Conservation (phyloP, 2,888 invertebrate genomes). For the Leptinotarsa rubiginosa region DNA sequence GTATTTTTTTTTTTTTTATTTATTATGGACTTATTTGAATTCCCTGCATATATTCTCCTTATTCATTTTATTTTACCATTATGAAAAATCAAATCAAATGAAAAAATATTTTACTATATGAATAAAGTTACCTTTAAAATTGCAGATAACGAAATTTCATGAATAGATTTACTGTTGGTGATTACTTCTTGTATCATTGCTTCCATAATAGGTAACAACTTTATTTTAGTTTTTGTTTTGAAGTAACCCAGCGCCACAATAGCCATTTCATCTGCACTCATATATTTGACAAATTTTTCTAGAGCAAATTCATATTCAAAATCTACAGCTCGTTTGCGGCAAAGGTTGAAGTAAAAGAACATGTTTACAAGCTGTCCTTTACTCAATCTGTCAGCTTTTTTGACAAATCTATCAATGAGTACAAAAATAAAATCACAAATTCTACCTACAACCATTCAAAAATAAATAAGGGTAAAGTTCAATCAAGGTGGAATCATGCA, state of each 20-base stretch:
- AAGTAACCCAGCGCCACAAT: constrained; percentile 83
- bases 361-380: constrained; percentile 75
- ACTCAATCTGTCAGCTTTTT: constrained; percentile 71
- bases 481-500: neutral
- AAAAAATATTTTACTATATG: constrained; percentile 3
- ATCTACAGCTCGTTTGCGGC: constrained; percentile 71
- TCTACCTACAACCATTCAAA: constrained; percentile 62
- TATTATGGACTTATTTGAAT: neutral
- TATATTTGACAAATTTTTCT: constrained; percentile 67
- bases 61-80: too few relatives aligned
- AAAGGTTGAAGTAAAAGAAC: constrained; percentile 75
- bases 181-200: constrained; percentile 65
- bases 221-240: constrained; percentile 77
- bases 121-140: constrained; percentile 70
- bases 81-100: neutral
- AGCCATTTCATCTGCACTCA: constrained; percentile 76
- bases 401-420: constrained; percentile 69
- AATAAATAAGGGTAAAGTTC: constrained; percentile 25
- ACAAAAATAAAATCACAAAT: constrained; percentile 70
- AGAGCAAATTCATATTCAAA: constrained; percentile 76
- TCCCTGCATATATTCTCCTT: too few relatives aligned
- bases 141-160: constrained; percentile 76
- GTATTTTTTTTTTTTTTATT: neutral
- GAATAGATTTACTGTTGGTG: constrained; percentile 68
- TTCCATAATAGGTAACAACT: constrained; percentile 67